A percentile compares a stretch with the other conserved stretches of the same genome.
Conservation (phyloP, 64 coral and sea anemone species). For the Exaiptasia diaphana region DNA sequence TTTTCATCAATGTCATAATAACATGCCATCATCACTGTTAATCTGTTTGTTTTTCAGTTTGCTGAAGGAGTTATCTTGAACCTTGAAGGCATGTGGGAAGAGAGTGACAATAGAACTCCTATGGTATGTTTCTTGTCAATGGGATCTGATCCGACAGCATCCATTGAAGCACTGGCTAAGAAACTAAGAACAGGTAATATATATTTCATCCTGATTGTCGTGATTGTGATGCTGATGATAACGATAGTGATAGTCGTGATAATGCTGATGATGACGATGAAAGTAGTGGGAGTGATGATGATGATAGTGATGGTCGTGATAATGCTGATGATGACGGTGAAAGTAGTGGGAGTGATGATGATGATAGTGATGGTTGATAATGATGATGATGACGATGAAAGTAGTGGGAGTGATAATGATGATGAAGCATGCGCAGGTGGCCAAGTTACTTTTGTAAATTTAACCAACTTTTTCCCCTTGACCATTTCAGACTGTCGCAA, state of each 20-base stretch:
- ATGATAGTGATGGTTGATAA: not conserved
- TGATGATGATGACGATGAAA: too few relatives aligned
- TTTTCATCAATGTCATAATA: too few relatives aligned
- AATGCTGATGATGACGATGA: too few relatives aligned
- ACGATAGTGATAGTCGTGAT: not conserved
- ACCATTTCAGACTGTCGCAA: slow-evolving; percentile 78
- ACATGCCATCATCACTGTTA: too few relatives aligned
- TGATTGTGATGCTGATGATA: too few relatives aligned
- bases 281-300: not conserved
- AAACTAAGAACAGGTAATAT: slow-evolving; percentile 73
- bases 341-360: not conserved
- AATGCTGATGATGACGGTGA: too few relatives aligned
- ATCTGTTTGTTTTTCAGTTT: slow-evolving; percentile 67
- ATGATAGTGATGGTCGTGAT: not conserved
- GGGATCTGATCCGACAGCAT: slow-evolving; percentile 96
- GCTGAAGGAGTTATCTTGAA: slow-evolving; percentile 94
- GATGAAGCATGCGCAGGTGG: too few relatives aligned
- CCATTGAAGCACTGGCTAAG: slow-evolving; percentile 88
- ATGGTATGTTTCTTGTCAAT: slow-evolving; percentile 98
- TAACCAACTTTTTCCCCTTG: too few relatives aligned
- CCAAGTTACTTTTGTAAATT: not conserved
- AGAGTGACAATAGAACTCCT: slow-evolving; percentile 78
- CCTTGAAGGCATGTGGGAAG: slow-evolving; percentile 97
- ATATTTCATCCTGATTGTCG: too few relatives aligned
- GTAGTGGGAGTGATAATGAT: too few relatives aligned